Evolutionary conservation across 2,888 invertebrate genomes (phyloP).

Genomic region (Plemyria rubiginata): DNA sequence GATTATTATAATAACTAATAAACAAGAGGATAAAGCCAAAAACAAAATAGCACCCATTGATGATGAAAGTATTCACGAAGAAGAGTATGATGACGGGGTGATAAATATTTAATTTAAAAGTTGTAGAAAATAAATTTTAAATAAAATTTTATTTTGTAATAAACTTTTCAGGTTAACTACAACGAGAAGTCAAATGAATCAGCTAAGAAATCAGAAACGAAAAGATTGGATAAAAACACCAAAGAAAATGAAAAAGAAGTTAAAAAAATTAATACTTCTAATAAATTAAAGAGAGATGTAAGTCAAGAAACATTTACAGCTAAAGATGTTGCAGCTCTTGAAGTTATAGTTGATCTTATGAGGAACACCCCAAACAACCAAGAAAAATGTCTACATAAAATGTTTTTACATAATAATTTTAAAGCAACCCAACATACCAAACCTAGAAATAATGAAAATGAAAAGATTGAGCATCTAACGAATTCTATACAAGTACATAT

Average conservation of each 20-base stretch:
- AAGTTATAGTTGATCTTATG: constrained; percentile 65
- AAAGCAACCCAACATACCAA: background rate
- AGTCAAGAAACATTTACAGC: constrained; percentile 54
- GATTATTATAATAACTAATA: background rate
- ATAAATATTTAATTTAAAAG: background rate
- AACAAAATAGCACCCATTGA: constrained; percentile 1
- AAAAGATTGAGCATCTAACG: constrained; percentile 30
- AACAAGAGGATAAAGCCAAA: background rate
- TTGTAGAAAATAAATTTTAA: background rate
- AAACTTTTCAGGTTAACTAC: constrained; percentile 5
- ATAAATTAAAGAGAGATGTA: constrained; percentile 46
- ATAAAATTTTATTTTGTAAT: background rate
- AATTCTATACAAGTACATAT: constrained; percentile 71
- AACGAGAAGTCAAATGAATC: background rate
- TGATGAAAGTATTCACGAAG: background rate
- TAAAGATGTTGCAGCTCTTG: constrained; percentile 65
- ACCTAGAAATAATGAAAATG: background rate
- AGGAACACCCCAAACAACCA: constrained; percentile 10
- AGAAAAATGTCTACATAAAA: background rate
- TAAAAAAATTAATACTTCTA: background rate
- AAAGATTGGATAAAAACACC: background rate
- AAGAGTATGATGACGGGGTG: constrained; percentile 9
- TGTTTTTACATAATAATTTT: background rate
- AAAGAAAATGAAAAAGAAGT: background rate
- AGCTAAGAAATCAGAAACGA: background rate